Evolutionary conservation across 2,888 invertebrate species (phyloP), one percentile per base, ranked within the genome.

Genomic region (Teleiodes luculella): DNA sequence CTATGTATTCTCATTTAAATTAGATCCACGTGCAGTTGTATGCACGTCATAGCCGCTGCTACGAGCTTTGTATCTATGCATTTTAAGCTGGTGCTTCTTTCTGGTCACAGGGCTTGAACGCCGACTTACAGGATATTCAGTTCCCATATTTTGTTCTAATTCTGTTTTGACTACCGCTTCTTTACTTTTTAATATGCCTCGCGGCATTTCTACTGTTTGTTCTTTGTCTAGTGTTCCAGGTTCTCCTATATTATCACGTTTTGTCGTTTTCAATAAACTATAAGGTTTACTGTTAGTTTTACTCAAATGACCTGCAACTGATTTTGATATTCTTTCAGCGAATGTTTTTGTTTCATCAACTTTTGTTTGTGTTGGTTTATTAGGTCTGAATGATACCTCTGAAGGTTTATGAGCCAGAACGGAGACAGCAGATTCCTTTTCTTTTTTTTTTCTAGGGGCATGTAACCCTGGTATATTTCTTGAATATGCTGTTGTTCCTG

Each of bases 1-100:
- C 70, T 78, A 58, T 30, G n/a, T 37, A 3, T 10, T 20, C 10
- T 18, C 10, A 41, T 10, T 11, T 18, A 41, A 41, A 35, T 35
- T n/a, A n/a, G n/a, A n/a, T n/a, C n/a, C n/a, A n/a, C n/a, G n/a
- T 35, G 35, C 11, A n/a, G 35, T 35, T n/a, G 10, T n/a, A 35
- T n/a, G 3, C n/a, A 18, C 2, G 16, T 18, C 8, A 4, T 41
- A 11, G 39, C 11, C 18, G 18, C 37, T 8, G 1, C 18, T 41
- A 18, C 11, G 10, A 3, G 20, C 7, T 8, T 10, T 11, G 18
- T 18, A 35, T 35, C 1, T 41, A 18, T 41, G 2, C 11, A 18
- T 41, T 20, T 3, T 41, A 11, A 41, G 11, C 18, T 41, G 18
- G 18, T 41, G 7, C 18, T 20, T 11, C 7, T 41, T 24, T 6